Evolutionary conservation across 2,113 vertebrate genomes (phyloP).

Genomic region (Corvus cornix): DNA sequence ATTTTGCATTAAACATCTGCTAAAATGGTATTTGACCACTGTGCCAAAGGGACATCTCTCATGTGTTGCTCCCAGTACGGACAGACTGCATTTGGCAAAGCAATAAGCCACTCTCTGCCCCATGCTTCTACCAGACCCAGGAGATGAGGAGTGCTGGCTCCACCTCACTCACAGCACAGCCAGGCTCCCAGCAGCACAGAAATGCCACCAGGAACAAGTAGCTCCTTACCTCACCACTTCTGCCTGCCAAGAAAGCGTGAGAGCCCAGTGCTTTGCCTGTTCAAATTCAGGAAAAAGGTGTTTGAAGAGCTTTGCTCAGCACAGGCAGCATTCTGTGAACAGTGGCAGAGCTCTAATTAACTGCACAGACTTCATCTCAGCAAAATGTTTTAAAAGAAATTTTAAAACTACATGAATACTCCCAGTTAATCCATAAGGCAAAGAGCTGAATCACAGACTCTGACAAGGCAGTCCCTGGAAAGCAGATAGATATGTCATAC

Average conservation of each 20-base stretch:
- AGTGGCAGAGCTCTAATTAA: conserved; percentile 44
- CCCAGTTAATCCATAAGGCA: conserved; percentile 50
- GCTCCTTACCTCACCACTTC: background rate
- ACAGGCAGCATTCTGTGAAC: conserved; percentile 12
- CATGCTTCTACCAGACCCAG: background rate
- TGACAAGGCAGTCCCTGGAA: conserved; percentile 54
- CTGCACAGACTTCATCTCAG: conserved; percentile 40
- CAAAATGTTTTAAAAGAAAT: conserved; percentile 15
- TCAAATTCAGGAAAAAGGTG: background rate
- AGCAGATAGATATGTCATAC: conserved; percentile 13
- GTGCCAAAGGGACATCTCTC: background rate
- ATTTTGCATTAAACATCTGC: background rate
- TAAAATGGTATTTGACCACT: background rate
- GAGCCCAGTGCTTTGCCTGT: background rate
- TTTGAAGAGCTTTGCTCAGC: conserved; percentile 34
- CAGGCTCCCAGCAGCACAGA: background rate
- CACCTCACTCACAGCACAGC: background rate
- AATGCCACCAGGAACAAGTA: background rate
- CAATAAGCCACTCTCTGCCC: background rate
- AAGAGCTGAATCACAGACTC: conserved; percentile 53
- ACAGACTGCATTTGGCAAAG: background rate
- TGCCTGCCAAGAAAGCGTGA: background rate
- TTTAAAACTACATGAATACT: background rate
- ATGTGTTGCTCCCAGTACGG: background rate
- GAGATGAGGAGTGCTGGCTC: background rate